Evolutionary conservation across 2,113 vertebrate species (phyloP), one percentile per base, ranked within the genome.

Genomic region (Ptychochromis oligacanthus): DNA sequence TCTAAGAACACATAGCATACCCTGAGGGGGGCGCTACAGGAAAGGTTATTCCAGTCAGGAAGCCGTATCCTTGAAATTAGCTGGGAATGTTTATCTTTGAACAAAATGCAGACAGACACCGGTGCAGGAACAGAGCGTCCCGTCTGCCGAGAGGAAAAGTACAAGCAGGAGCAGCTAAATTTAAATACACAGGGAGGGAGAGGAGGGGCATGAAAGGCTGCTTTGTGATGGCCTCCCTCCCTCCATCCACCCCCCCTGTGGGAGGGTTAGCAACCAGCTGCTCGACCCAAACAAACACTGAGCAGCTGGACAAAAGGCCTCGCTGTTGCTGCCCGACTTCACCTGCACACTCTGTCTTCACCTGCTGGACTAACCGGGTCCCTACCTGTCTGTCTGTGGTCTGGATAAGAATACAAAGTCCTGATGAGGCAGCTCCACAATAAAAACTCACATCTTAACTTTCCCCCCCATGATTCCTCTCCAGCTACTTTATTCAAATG

Each of bases 251-350:
- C 80, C 67, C 72, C 82, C 75, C 79, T 22, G 14, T 12, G 64
- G 57, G 77, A 76, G 81, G 82, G 94, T 90, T 87, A 92, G 93
- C 93, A 95, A 95, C 94, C 93, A 95, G 92, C 93, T 94, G 93
- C 93, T 83, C 60, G 82, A 92, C 90, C 81, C 85, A 93, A 86
- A 93, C 92, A 91, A 86, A 83, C 81, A 58, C 52, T 54, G 38
- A 49, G 22, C 79, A 58, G 75, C 43, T 65, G 62, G 87, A 90
- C 81, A 88, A 79, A 88, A 83, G 84, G 55, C 52, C 52, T 64
- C 80, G 67, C 65, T 3, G 56, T 74, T 77, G 79, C 86, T 77
- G 72, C 12, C 55, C 4, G 22, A 60, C 74, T 79, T 40, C 59
- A 59, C 56, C 62, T 87, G 70, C 26, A 61, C 77, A 0, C 62